These are phyloP conservation scores for Isoperla grammatica DNA, from an alignment of 2,888 invertebrate genomes.

Conservation along the genomic window DNA sequence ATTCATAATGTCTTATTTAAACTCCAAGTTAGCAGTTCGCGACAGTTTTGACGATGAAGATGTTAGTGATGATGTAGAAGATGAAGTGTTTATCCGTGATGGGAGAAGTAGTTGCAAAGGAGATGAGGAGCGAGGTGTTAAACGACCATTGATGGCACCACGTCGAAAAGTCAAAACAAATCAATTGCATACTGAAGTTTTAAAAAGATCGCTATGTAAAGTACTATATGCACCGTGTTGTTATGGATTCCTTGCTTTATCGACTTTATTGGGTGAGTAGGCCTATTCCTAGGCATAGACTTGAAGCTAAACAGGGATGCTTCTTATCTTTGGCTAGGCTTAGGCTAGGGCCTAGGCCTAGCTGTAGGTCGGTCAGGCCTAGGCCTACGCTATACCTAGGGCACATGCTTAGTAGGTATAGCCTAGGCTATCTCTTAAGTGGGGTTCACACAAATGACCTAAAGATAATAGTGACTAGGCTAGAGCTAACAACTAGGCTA, in stretches of 20 bases:
- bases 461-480: too few relatives aligned
- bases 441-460: too few relatives aligned
- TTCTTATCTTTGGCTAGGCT: too few relatives aligned
- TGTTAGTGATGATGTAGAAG: conserved; percentile 67
- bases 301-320: too few relatives aligned
- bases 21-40: conserved; percentile 56
- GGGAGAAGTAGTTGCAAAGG: conserved; percentile 59
- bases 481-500: too few relatives aligned
- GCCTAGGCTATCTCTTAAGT: too few relatives aligned
- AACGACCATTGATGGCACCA: conserved; percentile 68
- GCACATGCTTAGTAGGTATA: too few relatives aligned
- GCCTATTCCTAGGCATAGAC: neutral
- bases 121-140: conserved; percentile 62
- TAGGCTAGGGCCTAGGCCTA: too few relatives aligned
- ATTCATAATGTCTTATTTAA: conserved; percentile 36
- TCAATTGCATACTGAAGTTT: conserved; percentile 48
- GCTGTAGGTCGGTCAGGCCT: too few relatives aligned
- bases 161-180: conserved; percentile 52
- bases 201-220: conserved; percentile 51
- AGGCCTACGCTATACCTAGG: too few relatives aligned
- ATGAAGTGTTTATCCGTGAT: conserved; percentile 71
- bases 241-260: conserved; percentile 56
- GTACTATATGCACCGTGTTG: conserved; percentile 60
- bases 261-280: conserved; percentile 50
- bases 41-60: conserved; percentile 66